Base-by-base conservation (phyloP, 2,888 invertebrate species). In the Andricus curvator region DNA sequence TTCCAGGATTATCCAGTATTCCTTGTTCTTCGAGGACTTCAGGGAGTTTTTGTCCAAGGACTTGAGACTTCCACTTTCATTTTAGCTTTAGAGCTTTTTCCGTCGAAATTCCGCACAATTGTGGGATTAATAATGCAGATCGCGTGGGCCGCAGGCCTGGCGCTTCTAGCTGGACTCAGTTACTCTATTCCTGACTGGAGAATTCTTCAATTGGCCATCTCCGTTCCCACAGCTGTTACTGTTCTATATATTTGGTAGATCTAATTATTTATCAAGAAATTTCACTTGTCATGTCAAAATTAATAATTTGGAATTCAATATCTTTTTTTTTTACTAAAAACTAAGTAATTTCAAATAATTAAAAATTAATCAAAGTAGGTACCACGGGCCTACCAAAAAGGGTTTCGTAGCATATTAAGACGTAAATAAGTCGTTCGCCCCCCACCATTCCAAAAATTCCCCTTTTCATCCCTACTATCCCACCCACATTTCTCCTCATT, bases 171-270 rank as follows among this genome's bases (percentile, higher is more conserved):
- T 5, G 89, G 89, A 0, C 86, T 93, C 44, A 93, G 93, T 48
- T 94, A 93, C 84, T 88, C 92, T 20, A 90, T 94, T 64, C 92
- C 93, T 15, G 92, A 94, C 86, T 94, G 94, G 94, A 90, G 93
- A 64, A 91, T 93, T 78, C 91, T 94, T 15, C 94, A 94, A 84
- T 88, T 94, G 74, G 93, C 93, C 1, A 89, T 94, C 68, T 92
- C 93, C 22, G 90, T 94, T 51, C 94, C 94, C 0, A 93, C 93
- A 48, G 86, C 93, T 0, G 82, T 93, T 13, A 93, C 94, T 4
- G 85, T 94, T 9, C 88, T 92, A 20, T 93, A 93, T 68, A 90
- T 92, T 77, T 93, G 93, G 93, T 93, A 88, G 85, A 82, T 68
- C 9, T 0, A n/a, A n/a, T 56, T 56, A 56, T 56, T 56, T 56